Evolutionary conservation across 2,888 invertebrate genomes (phyloP), one percentile per base, ranked within the genome.

Genomic region (Thumatha senex): DNA sequence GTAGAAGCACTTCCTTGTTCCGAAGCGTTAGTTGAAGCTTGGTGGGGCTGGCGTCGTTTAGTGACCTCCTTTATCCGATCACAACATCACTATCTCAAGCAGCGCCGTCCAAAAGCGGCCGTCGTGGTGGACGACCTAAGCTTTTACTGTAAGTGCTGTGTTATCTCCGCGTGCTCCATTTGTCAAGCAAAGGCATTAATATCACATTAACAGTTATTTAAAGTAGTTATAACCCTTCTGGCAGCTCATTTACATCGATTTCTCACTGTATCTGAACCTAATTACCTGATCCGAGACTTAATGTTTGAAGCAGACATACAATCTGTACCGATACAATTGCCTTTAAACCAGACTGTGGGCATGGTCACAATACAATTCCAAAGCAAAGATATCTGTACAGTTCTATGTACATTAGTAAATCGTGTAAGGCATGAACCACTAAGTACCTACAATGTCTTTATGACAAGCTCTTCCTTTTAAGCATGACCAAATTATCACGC

Each of bases 11-110:
- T 76, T 84, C 81, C 88, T 84, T 83, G 82, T 78, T 89, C 86
- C 81, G 89, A 91, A 91, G 91, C 91, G 86, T 91, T 91, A 91
- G 89, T 90, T 85, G 89, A 90, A 91, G 91, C 91, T 89, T 86
- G 79, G 81, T 84, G 80, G 84, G 80, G 78, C 80, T 86, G 84
- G 81, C 82, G 89, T 81, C 89, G 67, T 87, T 90, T 87, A 88
- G 85, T 86, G 87, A 84, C 79, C 74, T 86, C 78, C 83, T 74
- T 78, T 80, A 63, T 86, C 81, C 83, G 81, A 68, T 70, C 84
- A 74, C 82, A 84, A 79, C 82, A 80, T 76, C 86, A 80, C 79
- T 82, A 82, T 84, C 76, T 71, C 76, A 86, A 86, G 88, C 86
- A 77, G 82, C 86, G 74, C 85, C 83, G 76, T 85, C 86, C 81